phyloP scores from a whole-genome alignment of 2,888 invertebrate genomes.

The Rhogogaster chlorosoma region DNA sequence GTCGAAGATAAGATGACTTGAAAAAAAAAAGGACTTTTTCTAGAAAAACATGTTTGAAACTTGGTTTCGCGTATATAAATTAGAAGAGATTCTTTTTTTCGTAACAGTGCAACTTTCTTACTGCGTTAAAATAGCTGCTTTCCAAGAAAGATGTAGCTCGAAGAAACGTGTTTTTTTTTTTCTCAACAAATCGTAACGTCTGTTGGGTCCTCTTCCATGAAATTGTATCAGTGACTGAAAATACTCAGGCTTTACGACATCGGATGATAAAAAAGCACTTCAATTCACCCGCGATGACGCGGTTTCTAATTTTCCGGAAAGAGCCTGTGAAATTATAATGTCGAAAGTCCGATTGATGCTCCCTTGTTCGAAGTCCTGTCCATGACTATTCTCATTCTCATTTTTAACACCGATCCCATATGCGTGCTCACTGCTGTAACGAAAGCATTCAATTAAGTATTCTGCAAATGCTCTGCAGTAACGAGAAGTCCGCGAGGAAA shows the following conservation, averaged over 20 bases:
- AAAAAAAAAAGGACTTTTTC: too few relatives aligned
- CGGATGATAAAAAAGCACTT: not conserved
- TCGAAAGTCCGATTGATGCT: not conserved
- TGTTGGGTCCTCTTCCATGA: too few relatives aligned
- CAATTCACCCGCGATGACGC: not conserved
- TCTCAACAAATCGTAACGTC: too few relatives aligned
- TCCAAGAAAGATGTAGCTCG: too few relatives aligned
- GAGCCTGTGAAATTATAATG: not conserved
- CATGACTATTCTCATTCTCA: not conserved
- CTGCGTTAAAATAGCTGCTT: too few relatives aligned
- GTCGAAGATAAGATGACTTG: too few relatives aligned
- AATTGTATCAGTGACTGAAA: too few relatives aligned
- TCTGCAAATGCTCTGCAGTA: not conserved
- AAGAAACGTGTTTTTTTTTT: too few relatives aligned
- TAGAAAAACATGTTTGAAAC: too few relatives aligned
- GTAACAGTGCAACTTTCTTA: too few relatives aligned
- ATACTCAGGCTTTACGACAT: not conserved
- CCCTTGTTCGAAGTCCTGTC: not conserved
- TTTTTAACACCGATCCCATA: not conserved
- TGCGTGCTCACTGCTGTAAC: not conserved
- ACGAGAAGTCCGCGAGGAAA: not conserved
- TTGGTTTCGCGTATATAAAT: too few relatives aligned
- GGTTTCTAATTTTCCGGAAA: not conserved
- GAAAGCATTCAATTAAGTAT: constrained; percentile 10
- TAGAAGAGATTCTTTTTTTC: too few relatives aligned